A percentile compares a stretch with the other conserved stretches of the same genome.
phyloP scores from a whole-genome alignment of 2,888 invertebrate genomes.

The Cylindroiulus punctatus region DNA sequence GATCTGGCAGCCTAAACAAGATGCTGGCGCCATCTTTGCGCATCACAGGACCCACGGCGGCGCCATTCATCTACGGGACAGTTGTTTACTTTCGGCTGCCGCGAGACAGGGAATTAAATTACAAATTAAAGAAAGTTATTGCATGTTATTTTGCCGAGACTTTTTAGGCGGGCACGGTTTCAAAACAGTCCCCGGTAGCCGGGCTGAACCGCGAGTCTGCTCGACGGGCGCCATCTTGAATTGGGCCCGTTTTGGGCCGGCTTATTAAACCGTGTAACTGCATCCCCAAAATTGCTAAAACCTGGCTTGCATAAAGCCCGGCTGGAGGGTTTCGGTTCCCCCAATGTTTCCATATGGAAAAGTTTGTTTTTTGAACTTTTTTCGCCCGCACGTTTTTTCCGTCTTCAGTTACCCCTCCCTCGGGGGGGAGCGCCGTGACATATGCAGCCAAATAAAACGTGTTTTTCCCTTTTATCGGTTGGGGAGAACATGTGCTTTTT shows the following conservation, averaged over 20 bases:
- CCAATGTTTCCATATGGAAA: not conserved
- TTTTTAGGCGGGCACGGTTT: not conserved
- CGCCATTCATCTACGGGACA: constrained; percentile 3
- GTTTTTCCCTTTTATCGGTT: constrained; percentile 3
- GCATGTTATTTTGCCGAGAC: not conserved
- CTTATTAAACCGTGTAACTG: not conserved
- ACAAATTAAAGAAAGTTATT: constrained; percentile 26
- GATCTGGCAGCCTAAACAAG: not conserved
- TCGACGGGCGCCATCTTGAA: too few species aligned
- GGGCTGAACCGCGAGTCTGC: too few species aligned
- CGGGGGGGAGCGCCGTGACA: not conserved
- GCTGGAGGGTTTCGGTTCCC: not conserved
- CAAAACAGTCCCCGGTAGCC: too few species aligned
- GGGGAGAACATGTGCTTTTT: not conserved
- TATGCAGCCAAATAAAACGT: not conserved
- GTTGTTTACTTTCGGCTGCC: not conserved
- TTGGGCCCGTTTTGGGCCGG: too few species aligned
- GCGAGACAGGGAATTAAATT: constrained; percentile 24
- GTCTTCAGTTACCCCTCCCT: not conserved
- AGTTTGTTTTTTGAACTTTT: constrained; percentile 6
- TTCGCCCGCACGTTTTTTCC: not conserved
- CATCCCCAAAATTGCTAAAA: not conserved
- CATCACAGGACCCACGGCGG: not conserved
- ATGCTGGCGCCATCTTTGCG: not conserved
- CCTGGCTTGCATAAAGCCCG: not conserved